Base-by-base conservation (phyloP, 2,113 vertebrate species). In the Sturnira hondurensis region DNA sequence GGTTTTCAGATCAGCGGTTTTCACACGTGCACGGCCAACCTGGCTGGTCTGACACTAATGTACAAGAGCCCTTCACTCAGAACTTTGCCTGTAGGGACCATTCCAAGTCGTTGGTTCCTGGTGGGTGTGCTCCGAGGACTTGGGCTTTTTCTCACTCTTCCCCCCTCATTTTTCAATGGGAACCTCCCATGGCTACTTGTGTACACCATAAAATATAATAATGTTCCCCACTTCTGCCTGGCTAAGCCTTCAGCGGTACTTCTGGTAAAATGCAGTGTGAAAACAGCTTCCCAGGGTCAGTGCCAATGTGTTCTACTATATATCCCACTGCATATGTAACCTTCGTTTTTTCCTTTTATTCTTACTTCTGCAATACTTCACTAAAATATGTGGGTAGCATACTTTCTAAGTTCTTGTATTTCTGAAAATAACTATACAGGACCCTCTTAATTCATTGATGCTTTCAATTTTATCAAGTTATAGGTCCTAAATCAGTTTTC, bases 81-180 rank as follows among this genome's bases (percentile, higher is more conserved):
- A 86, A 67, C 38, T 47, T 7, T 26, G 67, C 45, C 22, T 38
- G 28, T 38, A 47, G 73, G 24, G 14, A 45, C 13, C 28, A 24
- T 28, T 36, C 43, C 6, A 56, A 61, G 36, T 38, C 61, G 0
- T 0, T 8, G 5, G 10, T 5, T 33, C 43, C 31, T 0, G 2
- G 3, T 26, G 41, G 31, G 7, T 50, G 33, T 33, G 26, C 4
- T 10, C 24, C 31, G 38, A n/a, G 4, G 24, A 28, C 7, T 78
- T 38, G 16, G n/a, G 41, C 31, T 68, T 76, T 45, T 43, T 65
- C 26, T 87, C 20, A 54, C 8, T 41, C 43, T 56, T 47, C 45
- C 20, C 12, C 19, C 8, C 13, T 14, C 4, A 1, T 17, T 50
- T 47, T n/a, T 38, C 54, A 68, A 1, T 33, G 28, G 26, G 17